These are phyloP conservation scores for Tapirus terrestris DNA, from an alignment of 2,113 vertebrate species.

Conservation along the genomic window DNA sequence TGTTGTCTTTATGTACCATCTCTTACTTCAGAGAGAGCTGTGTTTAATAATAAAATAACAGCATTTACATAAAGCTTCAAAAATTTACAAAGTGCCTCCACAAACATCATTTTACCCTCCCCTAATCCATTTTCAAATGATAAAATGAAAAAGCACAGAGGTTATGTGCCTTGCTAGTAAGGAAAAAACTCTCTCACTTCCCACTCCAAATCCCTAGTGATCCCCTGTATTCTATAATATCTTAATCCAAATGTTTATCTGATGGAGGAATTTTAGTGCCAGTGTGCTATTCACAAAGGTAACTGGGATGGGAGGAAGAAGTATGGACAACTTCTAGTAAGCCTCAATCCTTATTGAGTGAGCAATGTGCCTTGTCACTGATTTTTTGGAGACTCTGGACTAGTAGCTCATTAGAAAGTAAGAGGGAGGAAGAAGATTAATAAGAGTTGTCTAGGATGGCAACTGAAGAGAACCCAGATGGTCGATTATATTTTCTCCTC, in stretches of 20 bases:
- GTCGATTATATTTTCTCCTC: background rate
- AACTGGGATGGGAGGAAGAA: background rate
- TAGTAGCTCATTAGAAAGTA: background rate
- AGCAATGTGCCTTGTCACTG: background rate
- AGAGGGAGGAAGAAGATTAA: background rate
- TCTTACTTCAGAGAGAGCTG: background rate
- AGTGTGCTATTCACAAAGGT: slow-evolving; percentile 18
- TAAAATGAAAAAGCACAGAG: background rate
- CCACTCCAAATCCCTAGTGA: background rate
- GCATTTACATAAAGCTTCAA: slow-evolving; percentile 2
- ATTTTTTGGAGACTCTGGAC: slow-evolving; percentile 15
- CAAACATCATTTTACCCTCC: background rate
- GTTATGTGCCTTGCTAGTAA: background rate
- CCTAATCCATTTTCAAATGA: slow-evolving; percentile 31
- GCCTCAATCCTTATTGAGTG: background rate
- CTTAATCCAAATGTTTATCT: background rate
- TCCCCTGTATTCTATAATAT: background rate
- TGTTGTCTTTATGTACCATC: background rate
- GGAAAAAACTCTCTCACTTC: background rate
- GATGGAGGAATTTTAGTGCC: background rate
- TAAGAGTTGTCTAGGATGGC: background rate
- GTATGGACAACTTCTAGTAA: background rate
- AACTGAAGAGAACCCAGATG: background rate
- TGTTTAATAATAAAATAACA: slow-evolving; percentile 50
- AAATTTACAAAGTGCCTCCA: slow-evolving; percentile 34